Evolutionary conservation across 2,888 invertebrate genomes (phyloP).

Genomic region (Eupithecia abbreviata): DNA sequence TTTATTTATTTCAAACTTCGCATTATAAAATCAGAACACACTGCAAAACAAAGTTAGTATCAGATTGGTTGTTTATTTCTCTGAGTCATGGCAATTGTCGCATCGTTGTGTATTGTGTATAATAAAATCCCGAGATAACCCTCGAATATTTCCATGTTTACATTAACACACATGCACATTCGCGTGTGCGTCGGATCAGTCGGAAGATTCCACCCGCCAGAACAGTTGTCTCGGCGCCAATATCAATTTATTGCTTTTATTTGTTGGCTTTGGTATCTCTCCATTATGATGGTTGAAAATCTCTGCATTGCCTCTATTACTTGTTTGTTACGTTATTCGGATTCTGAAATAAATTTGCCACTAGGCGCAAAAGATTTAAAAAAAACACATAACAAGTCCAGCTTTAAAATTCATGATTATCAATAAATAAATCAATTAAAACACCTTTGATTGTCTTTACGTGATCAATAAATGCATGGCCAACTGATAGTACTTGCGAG

Average conservation of each 20-base stretch:
- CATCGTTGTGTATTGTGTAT: background rate
- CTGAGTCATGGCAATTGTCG: background rate
- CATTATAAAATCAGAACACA: background rate
- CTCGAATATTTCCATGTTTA: conserved; percentile 34
- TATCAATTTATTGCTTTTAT: conserved; percentile 36
- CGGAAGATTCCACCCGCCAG: conserved; percentile 35
- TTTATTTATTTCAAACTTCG: background rate
- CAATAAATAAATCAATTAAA: background rate
- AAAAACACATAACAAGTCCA: background rate
- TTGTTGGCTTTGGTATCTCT: conserved; percentile 3
- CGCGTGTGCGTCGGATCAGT: conserved; percentile 7
- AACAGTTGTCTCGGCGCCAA: conserved; percentile 34
- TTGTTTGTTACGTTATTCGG: background rate
- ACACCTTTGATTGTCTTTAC: background rate
- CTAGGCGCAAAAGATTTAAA: background rate
- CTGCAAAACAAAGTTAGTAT: background rate
- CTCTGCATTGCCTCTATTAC: background rate
- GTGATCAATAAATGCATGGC: conserved; percentile 10
- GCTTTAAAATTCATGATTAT: background rate
- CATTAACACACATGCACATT: conserved; percentile 13
- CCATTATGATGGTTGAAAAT: background rate
- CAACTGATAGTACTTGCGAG: conserved; percentile 5
- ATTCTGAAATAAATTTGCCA: background rate
- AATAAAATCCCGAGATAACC: conserved; percentile 30
- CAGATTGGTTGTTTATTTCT: background rate